phyloP scores from a whole-genome alignment of 2,888 invertebrate species.

The Dusona sp. region DNA sequence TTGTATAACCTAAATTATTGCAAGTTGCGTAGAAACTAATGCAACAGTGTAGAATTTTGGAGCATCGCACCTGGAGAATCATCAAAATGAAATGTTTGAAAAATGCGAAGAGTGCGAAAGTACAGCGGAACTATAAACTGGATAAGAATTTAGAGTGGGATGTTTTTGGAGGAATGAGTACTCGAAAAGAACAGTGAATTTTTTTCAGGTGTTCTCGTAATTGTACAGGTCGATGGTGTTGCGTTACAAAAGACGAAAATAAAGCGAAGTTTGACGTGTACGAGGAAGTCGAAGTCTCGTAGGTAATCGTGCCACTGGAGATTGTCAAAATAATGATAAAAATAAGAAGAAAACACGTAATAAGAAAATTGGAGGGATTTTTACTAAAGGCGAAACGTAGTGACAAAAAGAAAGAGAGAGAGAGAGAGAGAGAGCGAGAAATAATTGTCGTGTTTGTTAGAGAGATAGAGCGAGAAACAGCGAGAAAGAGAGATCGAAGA shows the following conservation, averaged over 20 bases:
- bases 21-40: not conserved
- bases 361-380: not conserved
- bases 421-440: not conserved
- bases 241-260: not conserved
- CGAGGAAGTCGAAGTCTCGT: not conserved
- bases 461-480: not conserved
- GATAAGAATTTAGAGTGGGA: not conserved
- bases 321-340: not conserved
- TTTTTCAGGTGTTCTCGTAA: not conserved
- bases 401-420: not conserved
- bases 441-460: slow-evolving; percentile 1
- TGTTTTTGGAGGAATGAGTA: not conserved
- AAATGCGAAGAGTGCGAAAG: not conserved
- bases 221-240: not conserved
- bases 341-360: not conserved
- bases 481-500: not conserved
- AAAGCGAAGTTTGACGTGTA: not conserved
- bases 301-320: not conserved
- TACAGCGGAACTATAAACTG: not conserved
- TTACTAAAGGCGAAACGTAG: not conserved
- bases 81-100: not conserved
- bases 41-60: not conserved
- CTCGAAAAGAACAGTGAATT: not conserved
- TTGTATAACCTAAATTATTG: not conserved
- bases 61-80: not conserved